Percentiles rank a stretch among this genome's conserved stretches.
These are phyloP conservation scores for Nesometra sesokonis DNA, from an alignment of 35 echinoderm and acorn worm species.

Conservation along the genomic window DNA sequence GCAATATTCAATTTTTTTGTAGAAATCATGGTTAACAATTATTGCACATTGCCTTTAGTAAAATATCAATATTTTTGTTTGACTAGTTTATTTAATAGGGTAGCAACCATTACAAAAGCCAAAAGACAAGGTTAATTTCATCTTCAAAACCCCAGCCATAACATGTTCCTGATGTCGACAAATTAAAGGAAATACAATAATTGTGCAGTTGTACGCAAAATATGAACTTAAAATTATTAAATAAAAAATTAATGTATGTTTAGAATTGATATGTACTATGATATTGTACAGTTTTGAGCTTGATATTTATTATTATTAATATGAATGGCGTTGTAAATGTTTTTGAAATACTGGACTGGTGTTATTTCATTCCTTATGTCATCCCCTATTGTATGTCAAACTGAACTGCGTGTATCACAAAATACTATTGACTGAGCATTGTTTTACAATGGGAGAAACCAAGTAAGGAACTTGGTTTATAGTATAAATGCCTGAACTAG, in stretches of 20 bases:
- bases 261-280: not conserved
- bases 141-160: not conserved
- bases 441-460: not conserved
- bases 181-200: not conserved
- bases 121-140: not conserved
- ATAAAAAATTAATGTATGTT: not conserved
- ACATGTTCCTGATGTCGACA: not conserved
- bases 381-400: not conserved
- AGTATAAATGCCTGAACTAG: not conserved
- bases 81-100: too few species aligned
- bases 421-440: not conserved
- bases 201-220: not conserved
- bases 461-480: not conserved
- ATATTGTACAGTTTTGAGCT: not conserved
- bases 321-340: not conserved
- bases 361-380: not conserved
- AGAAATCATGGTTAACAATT: too few species aligned
- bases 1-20: too few species aligned
- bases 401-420: not conserved
- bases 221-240: not conserved
- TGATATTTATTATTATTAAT: not conserved
- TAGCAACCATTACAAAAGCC: too few species aligned
- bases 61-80: too few species aligned
- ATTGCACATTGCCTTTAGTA: too few species aligned
- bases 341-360: not conserved